Base-by-base conservation (phyloP, 2,797 vertebrate species). In the Sebastes taczanowskii region DNA sequence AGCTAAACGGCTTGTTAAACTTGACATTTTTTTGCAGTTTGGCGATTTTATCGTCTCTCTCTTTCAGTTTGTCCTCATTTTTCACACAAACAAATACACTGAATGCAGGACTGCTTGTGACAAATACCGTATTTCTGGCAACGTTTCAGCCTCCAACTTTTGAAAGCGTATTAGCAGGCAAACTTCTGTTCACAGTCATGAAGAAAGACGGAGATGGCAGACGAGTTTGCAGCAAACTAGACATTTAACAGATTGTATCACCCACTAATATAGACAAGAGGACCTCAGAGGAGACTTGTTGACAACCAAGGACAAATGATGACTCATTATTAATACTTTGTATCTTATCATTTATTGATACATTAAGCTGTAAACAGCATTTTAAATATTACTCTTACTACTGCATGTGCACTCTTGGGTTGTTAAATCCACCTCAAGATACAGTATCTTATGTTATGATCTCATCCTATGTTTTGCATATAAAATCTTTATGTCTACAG, bases 181-280 rank as follows among this genome's bases (percentile, higher is more conserved):
- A 76, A 83, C 64, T 75, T 84, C 66, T 86, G 81, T 72, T 84
- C 71, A 20, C 74, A 42, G 69, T 61, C 30, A 61, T 6, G 35
- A 35, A 25, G 32, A 68, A 77, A 64, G 53, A 66, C 1, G 9
- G 61, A 67, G 71, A 74, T 2, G 29, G n/a, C 60, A 73, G 64
- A 81, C 58, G 2, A 80, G 38, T 8, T 23, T 52, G 62, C 61
- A 42, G 23, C 55, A 80, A 86, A 77, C 71, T 62, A 67, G 32
- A 60, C 2, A 30, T 65, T 71, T 42, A 32, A 70, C 67, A 75
- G 52, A 84, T 30, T 64, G 46, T 52, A 6, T 27, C 71, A 56
- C 18, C 52, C 53, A 30, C 23, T 29, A n/a, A 61, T 27, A 23
- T 3, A 67, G 35, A 72, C 23, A 27, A 20, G 42, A 68, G 7